Conservation (phyloP, 2,888 invertebrate species). For the Venustoraphidia nigricollis region DNA sequence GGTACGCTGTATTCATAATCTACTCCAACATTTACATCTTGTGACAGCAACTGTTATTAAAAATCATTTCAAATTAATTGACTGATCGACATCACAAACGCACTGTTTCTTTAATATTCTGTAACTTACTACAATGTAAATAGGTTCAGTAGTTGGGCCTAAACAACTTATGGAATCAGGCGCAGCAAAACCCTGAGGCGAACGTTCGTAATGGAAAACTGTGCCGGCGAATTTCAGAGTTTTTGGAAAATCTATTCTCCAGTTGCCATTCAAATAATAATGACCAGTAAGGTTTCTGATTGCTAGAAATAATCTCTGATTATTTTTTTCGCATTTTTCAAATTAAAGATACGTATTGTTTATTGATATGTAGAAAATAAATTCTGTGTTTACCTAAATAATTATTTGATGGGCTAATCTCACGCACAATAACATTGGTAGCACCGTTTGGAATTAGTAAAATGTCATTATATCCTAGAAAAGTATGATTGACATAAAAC, state of each 20-base stretch:
- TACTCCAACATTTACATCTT: conserved; percentile 72
- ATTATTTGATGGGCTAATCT: conserved; percentile 70
- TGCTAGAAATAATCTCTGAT: conserved; percentile 35
- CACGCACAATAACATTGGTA: conserved; percentile 73
- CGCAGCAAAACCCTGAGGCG: conserved; percentile 63
- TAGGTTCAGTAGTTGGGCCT: conserved; percentile 82
- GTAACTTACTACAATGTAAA: conserved; percentile 63
- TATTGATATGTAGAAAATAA: background rate
- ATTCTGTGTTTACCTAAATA: conserved; percentile 53
- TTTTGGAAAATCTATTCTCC: conserved; percentile 83
- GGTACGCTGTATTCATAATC: conserved; percentile 85
- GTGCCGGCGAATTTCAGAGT: conserved; percentile 66
- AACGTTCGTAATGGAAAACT: conserved; percentile 77
- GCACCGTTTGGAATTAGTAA: conserved; percentile 83
- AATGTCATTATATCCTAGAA: conserved; percentile 80
- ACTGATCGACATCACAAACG: background rate
- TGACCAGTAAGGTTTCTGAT: conserved; percentile 66
- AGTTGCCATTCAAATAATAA: conserved; percentile 89
- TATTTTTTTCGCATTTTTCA: background rate
- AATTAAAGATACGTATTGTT: background rate
- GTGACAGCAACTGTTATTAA: conserved; percentile 49
- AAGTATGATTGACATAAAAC: background rate
- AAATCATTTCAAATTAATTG: background rate
- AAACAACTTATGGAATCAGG: conserved; percentile 70
- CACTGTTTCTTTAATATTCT: background rate